Evolutionary conservation across 2,113 vertebrate genomes (phyloP).

Genomic region (Physeter macrocephalus): DNA sequence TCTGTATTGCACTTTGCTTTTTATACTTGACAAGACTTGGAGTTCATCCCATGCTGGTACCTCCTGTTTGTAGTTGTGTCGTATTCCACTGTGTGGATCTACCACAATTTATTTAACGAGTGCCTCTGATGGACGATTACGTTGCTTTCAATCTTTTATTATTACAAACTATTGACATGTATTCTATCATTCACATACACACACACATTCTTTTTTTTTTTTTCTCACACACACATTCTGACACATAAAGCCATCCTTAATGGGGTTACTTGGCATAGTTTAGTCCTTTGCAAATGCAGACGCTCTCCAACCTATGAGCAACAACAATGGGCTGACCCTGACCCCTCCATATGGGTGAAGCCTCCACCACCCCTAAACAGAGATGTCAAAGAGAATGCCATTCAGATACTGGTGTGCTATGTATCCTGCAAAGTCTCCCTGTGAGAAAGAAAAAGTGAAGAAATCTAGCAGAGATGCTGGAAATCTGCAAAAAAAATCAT

Average conservation of each 20-base stretch:
- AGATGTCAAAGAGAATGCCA: rapidly evolving
- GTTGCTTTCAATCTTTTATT: not conserved
- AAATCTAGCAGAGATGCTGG: not conserved
- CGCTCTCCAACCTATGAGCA: not conserved
- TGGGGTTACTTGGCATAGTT: not conserved
- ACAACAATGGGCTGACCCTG: not conserved
- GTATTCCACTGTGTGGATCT: not conserved
- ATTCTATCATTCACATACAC: not conserved
- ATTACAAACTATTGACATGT: not conserved
- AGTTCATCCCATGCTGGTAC: not conserved
- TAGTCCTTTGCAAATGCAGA: not conserved
- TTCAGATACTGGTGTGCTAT: not conserved
- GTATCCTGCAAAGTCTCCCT: not conserved
- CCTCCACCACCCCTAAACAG: not conserved
- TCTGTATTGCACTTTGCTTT: not conserved
- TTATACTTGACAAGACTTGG: not conserved
- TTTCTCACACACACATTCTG: not conserved
- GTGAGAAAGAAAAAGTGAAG: not conserved
- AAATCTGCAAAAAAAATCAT: conserved; percentile 47
- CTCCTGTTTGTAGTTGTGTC: not conserved
- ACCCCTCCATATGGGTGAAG: not conserved
- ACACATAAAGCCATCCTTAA: not conserved
- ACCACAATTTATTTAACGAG: not conserved
- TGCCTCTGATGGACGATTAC: not conserved
- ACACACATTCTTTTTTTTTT: not conserved